Evolutionary conservation across 2,888 invertebrate genomes (phyloP).

Genomic region (Lysandra coridon): DNA sequence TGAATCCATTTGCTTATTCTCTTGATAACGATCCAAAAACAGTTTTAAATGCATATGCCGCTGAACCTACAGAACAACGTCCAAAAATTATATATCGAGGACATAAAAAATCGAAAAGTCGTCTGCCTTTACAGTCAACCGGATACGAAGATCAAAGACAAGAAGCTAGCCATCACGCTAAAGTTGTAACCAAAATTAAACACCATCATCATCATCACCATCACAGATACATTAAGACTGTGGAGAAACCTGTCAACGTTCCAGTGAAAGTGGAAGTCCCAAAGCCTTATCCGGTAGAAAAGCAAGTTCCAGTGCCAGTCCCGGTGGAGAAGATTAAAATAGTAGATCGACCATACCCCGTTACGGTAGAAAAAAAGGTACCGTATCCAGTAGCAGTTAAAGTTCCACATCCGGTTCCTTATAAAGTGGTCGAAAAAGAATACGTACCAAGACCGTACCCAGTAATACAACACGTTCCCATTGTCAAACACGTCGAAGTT

Average conservation of each 20-base stretch:
- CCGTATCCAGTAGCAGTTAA: conserved; percentile 71
- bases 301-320: conserved; percentile 62
- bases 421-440: conserved; percentile 75
- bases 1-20: conserved; percentile 30
- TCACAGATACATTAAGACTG: conserved; percentile 82
- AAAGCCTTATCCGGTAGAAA: conserved; percentile 78
- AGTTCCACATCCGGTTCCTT: conserved; percentile 73
- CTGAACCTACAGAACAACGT: conserved; percentile 24
- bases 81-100: conserved; percentile 26
- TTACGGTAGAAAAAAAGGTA: conserved; percentile 70
- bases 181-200: conserved; percentile 70
- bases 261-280: conserved; percentile 79
- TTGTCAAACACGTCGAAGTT: conserved; percentile 65
- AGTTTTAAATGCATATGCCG: conserved; percentile 30
- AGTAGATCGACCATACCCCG: conserved; percentile 63
- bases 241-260: conserved; percentile 77
- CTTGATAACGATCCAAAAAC: conserved; percentile 28
- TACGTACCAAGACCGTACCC: conserved; percentile 74
- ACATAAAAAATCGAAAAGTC: conserved; percentile 34
- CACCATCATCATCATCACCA: conserved; percentile 85
- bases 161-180: conserved; percentile 56
- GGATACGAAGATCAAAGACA: conserved; percentile 54
- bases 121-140: conserved; percentile 41
- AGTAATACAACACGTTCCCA: conserved; percentile 68
- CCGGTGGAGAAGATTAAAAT: conserved; percentile 51